Base-by-base conservation (phyloP, 2,888 invertebrate genomes). In the Chrysodeixis includens region DNA sequence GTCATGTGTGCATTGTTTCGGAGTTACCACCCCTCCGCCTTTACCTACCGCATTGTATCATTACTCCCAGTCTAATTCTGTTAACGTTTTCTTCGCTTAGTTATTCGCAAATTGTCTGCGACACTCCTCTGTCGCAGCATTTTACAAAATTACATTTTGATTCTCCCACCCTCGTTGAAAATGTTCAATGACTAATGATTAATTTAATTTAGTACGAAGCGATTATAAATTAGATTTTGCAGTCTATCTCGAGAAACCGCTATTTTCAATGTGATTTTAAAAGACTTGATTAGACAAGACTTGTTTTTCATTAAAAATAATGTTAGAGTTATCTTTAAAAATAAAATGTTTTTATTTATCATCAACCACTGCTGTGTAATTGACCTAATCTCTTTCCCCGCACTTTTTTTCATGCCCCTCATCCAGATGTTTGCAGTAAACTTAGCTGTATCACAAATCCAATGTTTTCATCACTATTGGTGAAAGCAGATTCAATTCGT, bases 131-230 rank as follows among this genome's bases (percentile, higher is more conserved):
- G 67, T 74, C 74, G 69, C 35, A 70, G 82, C 83, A 83, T 86
- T 87, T 88, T 85, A 84, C 76, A 64, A 86, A 86, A 90, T 89
- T 87, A 85, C 79, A 83, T 87, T 90, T 88, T 84, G 81, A 87
- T 86, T 85, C 76, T 72, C 74, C 71, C 69, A 75, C 75, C 78
- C 66, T 49, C 22, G 68, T 69, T 72, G 80, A 83, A 78, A 76
- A 74, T 82, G 82, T 82, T 76, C 72, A 79, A 78, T 84, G 87
- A 85, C 81, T 87, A 86, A 91, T 88, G 84, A 82, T 71, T 78
- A 82, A 78, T 83, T 79, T 87, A 85, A 88, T 88, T 86, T 84
- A 68, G 66, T 70, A 71, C 69, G 79, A 83, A 79, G 73, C 69
- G 82, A 74, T 63, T 71, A 82, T 77, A 82, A 85, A 86, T 82